Base-by-base conservation (phyloP, 1,140 invertebrate genomes). In the Nylanderia fulva region DNA sequence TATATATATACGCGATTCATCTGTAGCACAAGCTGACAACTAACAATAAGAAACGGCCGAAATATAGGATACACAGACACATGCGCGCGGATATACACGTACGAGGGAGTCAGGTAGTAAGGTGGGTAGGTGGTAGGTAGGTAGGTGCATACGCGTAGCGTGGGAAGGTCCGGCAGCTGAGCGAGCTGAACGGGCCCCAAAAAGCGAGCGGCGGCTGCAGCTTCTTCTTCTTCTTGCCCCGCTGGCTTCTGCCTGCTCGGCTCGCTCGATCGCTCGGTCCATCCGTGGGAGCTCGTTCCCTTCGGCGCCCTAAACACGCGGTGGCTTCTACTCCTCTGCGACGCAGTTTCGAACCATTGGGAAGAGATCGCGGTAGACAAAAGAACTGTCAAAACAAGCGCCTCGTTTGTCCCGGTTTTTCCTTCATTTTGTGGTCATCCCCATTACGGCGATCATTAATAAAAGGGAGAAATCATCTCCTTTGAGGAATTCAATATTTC, bases 81-180 rank as follows among this genome's bases (percentile, higher is more conserved):
- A 85, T 13, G 79, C 36, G 13, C 18, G n/a, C n/a, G n/a, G n/a
- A n/a, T n/a, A 39, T 66, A 76, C 66, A 84, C 54, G 24, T 48
- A 60, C 58, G 58, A 29, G 52, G 79, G 90, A 93, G 91, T 94
- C 91, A 93, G 93, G 85, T 76, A 90, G 88, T 77, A 82, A 85
- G 84, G 58, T 85, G 63, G 83, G 87, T 90, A 88, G 90, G 85
- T 86, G 89, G 84, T 92, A 33, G 29, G 45, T 48, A 86, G 91
- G 91, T 92, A 93, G 91, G 89, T 92, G 87, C 87, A 93, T 91
- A 92, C 86, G 91, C 84, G 87, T 88, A 93, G 92, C 94, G 94
- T 95, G 94, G 94, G 94, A 95, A 95, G 94, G 91, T 94, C 90
- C 91, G 93, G 93, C 94, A 94, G 94, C 94, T 94, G 94, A 94